phyloP scores from a whole-genome alignment of 2,113 vertebrate species.

The Macrotus californicus region DNA sequence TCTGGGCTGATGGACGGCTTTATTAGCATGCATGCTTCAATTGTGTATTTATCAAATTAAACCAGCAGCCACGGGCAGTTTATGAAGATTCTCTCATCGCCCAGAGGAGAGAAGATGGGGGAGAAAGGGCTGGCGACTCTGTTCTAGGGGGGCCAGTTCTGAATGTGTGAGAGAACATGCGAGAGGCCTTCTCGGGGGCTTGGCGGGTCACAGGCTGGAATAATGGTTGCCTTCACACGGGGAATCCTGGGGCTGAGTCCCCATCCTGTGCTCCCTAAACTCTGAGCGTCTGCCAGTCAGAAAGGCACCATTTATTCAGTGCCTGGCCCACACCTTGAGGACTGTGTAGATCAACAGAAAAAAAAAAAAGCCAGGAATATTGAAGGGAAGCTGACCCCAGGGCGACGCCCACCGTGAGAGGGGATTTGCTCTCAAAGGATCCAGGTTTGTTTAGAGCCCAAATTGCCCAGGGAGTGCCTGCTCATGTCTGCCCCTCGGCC shows the following conservation, averaged over 20 bases:
- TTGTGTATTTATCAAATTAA: slow-evolving; percentile 72
- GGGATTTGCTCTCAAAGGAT: background rate
- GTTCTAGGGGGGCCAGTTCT: background rate
- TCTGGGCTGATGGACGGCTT: slow-evolving; percentile 65
- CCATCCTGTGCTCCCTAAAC: background rate
- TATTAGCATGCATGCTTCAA: slow-evolving; percentile 58
- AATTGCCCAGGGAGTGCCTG: background rate
- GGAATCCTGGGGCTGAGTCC: accelerated
- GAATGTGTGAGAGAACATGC: background rate
- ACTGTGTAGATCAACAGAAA: too few relatives aligned
- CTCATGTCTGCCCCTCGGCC: background rate
- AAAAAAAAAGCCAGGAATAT: background rate
- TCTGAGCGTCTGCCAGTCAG: background rate
- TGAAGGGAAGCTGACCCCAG: background rate
- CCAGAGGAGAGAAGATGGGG: background rate
- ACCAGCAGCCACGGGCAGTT: slow-evolving; percentile 57
- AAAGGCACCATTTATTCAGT: background rate
- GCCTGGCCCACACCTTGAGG: background rate
- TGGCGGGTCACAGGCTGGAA: background rate
- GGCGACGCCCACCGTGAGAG: background rate
- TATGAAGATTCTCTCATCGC: slow-evolving; percentile 69
- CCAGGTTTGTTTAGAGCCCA: background rate
- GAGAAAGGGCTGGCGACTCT: background rate
- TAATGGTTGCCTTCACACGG: accelerated
- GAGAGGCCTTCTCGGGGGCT: accelerated